Evolutionary conservation across 2,113 vertebrate species (phyloP), one percentile per base, ranked within the genome.

Genomic region (Cranoglanis bouderius): DNA sequence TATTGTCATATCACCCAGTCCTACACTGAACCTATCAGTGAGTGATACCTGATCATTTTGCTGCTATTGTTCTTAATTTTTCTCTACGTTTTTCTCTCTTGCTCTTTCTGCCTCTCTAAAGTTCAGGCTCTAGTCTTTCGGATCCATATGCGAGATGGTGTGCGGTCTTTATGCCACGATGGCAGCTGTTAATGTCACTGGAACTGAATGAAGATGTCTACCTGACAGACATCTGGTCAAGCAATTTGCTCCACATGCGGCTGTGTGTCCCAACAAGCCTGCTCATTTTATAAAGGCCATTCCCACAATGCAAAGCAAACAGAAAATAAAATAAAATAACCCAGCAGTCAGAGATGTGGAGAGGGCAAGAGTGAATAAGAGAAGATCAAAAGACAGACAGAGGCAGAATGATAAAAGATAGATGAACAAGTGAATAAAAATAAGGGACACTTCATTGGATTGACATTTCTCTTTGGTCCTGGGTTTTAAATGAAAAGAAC

Each of bases 391-490:
- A 61, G 81, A 40, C 81, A 51, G 51, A 86, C 14, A 53, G 38
- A 74, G 16, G 46, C 21, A 72, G 57, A 81, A 61, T 51, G 82
- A 88, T 61, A 88, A 75, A 43, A 88, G 35, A 67, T 49, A 74
- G 74, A 88, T 35, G 51, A 65, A 78, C 16, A 57, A 88, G 18
- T 26, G 18, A 43, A 67, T 49, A 87, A 85, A 82, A 13, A 61
- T 46, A 82, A 80, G 61, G 72, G 82, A 74, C 29, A 10, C 87
- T 77, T 86, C 29, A 83, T 77, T 75, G 43, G 72, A 38, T 32
- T 88, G 87, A 74, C 84, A 88, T 86, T 88, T 90, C 87, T 88
- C 81, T 83, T 88, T 75, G 84, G 84, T 86, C 35, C 87, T 32
- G 63, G 87, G 49, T 57, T 84, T 72, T 61, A 86, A 88, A 88